These are phyloP conservation scores for Caenorhabditis drosophilae DNA, from an alignment of 2,888 invertebrate genomes.

Conservation along the genomic window DNA sequence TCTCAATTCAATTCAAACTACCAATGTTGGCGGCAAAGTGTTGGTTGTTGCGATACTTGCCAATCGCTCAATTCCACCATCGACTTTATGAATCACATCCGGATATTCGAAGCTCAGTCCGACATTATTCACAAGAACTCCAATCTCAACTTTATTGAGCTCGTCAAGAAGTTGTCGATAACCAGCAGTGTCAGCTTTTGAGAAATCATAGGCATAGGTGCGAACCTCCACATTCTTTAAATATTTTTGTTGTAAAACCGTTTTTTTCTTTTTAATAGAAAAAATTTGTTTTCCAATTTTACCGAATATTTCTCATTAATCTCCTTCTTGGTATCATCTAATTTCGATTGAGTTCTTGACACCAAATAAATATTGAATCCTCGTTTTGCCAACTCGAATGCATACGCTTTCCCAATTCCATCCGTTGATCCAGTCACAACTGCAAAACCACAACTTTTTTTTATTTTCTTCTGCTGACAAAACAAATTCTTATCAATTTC, in stretches of 20 bases:
- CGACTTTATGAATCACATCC: constrained; percentile 72
- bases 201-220: constrained; percentile 63
- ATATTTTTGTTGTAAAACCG: not conserved
- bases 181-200: constrained; percentile 45
- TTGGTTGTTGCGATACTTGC: constrained; percentile 79
- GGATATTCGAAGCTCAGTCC: constrained; percentile 86
- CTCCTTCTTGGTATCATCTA: constrained; percentile 63
- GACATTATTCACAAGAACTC: constrained; percentile 82
- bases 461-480: not conserved
- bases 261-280: not conserved
- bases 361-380: constrained; percentile 66
- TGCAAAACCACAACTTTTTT: constrained; percentile 35
- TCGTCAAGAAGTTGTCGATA: constrained; percentile 58
- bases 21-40: constrained; percentile 79
- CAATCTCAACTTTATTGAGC: constrained; percentile 60
- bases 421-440: constrained; percentile 69
- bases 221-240: constrained; percentile 48
- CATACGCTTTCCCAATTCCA: constrained; percentile 69
- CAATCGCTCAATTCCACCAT: constrained; percentile 59
- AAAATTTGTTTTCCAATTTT: not conserved
- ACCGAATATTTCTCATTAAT: constrained; percentile 47
- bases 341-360: constrained; percentile 63
- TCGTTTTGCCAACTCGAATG: constrained; percentile 62
- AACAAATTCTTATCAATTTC: no score
- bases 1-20: constrained; percentile 24